Base-by-base conservation (phyloP, 2,888 invertebrate genomes). In the Acleris laterana region DNA sequence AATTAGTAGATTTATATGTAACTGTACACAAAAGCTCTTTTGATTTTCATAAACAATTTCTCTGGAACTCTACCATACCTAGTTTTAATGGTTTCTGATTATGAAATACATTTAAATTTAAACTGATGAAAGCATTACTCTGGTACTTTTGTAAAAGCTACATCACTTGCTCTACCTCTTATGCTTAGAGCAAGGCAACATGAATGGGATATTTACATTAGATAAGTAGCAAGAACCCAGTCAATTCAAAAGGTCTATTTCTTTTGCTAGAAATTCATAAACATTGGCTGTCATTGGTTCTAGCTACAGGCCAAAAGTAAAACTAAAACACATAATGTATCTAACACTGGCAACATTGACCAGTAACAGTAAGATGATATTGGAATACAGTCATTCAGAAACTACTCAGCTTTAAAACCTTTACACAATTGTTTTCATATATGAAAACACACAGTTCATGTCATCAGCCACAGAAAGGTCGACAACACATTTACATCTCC, bases 371-470 rank as follows among this genome's bases (percentile, higher is more conserved):
- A 9, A 49, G 46, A 13, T 44, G 59, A 65, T 55, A 65, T 65
- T 60, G 60, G 42, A 55, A 53, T 48, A 63, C 53, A 60, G 60
- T 65, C 64, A 55, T 65, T 64, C 53, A 53, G 59, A 55, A 38
- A 65, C 60, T 65, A 65, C 49, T 55, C 55, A 61, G 62, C 62
- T 62, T 63, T 58, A 62, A 55, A 70, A 70, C 68, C 52, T 74
- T 71, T 77, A 89, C 81, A 88, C 83, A 80, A 89, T 83, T 70
- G 85, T 87, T 86, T 89, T 90, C 83, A 88, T 78, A 74, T 88
- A 89, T 70, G 88, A 87, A 86, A 91, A 89, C 86, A 87, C 79
- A 88, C 78, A 89, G 86, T 90, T 87, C 81, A 80, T 84, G 69
- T 85, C 76, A 68, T 82, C 77, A 66, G 84, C 77, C 77, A 80